Evolutionary conservation across 2,113 vertebrate genomes (phyloP), one percentile per base, ranked within the genome.

Genomic region (Chauna torquata): DNA sequence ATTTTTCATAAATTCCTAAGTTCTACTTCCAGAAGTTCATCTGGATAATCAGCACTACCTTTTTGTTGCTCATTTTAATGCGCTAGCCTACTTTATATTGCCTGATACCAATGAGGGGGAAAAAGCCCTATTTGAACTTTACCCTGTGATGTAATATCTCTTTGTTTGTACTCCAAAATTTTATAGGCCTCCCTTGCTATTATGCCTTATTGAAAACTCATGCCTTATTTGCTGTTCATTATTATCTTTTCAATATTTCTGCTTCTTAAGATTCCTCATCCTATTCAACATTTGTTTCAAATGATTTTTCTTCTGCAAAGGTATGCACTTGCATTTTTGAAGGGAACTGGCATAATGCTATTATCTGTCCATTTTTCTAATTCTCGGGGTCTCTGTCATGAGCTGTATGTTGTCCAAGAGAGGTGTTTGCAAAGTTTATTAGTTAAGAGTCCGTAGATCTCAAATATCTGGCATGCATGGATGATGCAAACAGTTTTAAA

Each of bases 141-240:
- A 86, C 16, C 40, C 61, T 69, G 45, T 94, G 78, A 92, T 58
- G 66, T 77, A 87, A 44, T 85, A 77, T 76, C 70, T 94, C 91
- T 96, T 94, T 96, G 16, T 96, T 94, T 95, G 62, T 82, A 85
- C 45, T 96, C 89, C 94, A 95, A 89, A 95, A 85, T 89, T 97
- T 92, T 95, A 96, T 34, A 90, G 81, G 45, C 42, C 69, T 86
- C 77, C 75, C 18, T 52, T 87, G 80, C 71, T 76, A 79, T 94
- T 84, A 36, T 75, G n/a, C 45, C 64, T 94, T 87, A 97, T 95
- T 92, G 95, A 87, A 97, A 94, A 96, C 92, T 95, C 65, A 91
- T 95, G 95, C 38, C 62, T 90, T 96, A 62, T 92, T 97, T 96
- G 92, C 84, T 85, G 57, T 61, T 91, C 77, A 34, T 85, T 87